A percentile compares a stretch with the other conserved stretches of the same genome.
Evolutionary conservation across 2,888 invertebrate species (phyloP).

Genomic region (Melanargia galathea): DNA sequence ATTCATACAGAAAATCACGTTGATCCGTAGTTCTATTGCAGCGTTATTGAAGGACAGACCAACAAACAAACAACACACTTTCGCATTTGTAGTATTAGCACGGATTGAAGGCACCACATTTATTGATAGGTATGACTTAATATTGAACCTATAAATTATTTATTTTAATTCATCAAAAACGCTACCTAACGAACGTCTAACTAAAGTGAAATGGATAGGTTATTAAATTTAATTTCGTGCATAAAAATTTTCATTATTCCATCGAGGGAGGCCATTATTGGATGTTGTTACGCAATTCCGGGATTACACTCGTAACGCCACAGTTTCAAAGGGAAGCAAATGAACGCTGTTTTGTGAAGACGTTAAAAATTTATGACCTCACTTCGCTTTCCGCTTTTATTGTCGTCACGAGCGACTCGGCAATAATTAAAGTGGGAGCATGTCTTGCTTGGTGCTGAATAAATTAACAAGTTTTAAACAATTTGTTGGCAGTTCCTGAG

Average conservation of each 20-base stretch:
- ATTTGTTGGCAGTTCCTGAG: slow-evolving; percentile 29
- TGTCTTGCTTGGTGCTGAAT: slow-evolving; percentile 45
- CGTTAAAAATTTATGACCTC: slow-evolving; percentile 62
- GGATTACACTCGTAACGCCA: slow-evolving; percentile 37
- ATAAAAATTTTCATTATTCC: slow-evolving; percentile 8
- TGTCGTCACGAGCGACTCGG: slow-evolving; percentile 45
- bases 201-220: slow-evolving; percentile 57
- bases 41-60: not conserved
- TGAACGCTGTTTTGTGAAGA: slow-evolving; percentile 57
- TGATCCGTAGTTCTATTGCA: no score
- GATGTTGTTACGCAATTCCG: slow-evolving; percentile 32
- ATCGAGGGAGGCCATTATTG: slow-evolving; percentile 29
- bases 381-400: slow-evolving; percentile 68
- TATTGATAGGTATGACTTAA: no score
- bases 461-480: slow-evolving; percentile 46
- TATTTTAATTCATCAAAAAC: not conserved
- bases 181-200: no score
- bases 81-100: not conserved
- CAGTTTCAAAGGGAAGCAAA: slow-evolving; percentile 52
- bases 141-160: not conserved
- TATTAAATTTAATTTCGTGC: slow-evolving; percentile 43
- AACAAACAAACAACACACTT: not conserved
- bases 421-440: slow-evolving; percentile 29
- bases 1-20: no score
- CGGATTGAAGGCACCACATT: no score